Evolutionary conservation across 2,797 vertebrate species (phyloP), one percentile per base, ranked within the genome.

Genomic region (Falco cherrug): DNA sequence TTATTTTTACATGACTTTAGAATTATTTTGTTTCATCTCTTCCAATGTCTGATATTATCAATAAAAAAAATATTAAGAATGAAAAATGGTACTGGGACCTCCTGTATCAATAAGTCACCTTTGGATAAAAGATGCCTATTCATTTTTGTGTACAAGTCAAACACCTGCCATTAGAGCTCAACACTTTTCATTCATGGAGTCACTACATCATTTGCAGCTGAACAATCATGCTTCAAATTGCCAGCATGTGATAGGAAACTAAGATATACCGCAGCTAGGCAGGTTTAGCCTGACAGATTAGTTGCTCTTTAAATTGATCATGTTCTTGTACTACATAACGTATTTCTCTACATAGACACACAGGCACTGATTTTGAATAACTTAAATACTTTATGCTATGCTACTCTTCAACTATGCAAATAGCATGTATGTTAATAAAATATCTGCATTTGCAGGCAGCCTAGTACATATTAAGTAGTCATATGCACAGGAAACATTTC

Each of bases 211-310:
- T 85, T 76, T 89, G 69, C 41, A 95, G 70, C 50, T 88, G 45
- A 91, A 94, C 17, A 84, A 64, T 64, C 61, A 85, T 28, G 65
- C 60, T 79, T 83, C 60, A 88, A 94, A 95, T 69, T 65, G 82
- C 73, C 84, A 90, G 78, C 48, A 91, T 65, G 80, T 74, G 59
- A 78, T 4, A 83, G 78, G 90, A 78, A 89, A 61, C 57, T 22
- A 80, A 91, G 57, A 81, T 21, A 78, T 7, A 89, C 10, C 22
- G 65, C 47, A 90, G 64, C 48, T 86, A 92, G 53, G 78, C 26
- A 85, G 57, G 29, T 60, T 83, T 76, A 89, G 43, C 33, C 56
- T 89, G 64, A 83, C 81, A 87, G 43, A 82, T 69, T 12, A 87
- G 13, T 63, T 84, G 60, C 14, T 85, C 11, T 87, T 92, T 45